phyloP scores from a whole-genome alignment of 2,888 invertebrate species.

The Orchestes rusci region DNA sequence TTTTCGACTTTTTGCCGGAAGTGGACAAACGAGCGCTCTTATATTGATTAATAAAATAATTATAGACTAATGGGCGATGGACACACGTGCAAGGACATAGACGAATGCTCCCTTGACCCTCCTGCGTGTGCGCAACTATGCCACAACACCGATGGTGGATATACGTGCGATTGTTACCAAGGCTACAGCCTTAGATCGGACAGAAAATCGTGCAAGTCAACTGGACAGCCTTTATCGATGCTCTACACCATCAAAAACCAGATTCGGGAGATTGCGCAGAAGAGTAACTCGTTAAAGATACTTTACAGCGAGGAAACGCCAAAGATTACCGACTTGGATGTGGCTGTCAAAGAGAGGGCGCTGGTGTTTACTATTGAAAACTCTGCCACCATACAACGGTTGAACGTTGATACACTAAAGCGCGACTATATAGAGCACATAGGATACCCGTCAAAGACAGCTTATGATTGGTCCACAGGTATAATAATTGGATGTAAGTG shows the following conservation, averaged over 20 bases:
- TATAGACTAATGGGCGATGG: slow-evolving; percentile 42
- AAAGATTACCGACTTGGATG: slow-evolving; percentile 50
- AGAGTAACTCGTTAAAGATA: slow-evolving; percentile 36
- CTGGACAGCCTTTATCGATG: slow-evolving; percentile 49
- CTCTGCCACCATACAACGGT: slow-evolving; percentile 42
- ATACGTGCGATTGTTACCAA: slow-evolving; percentile 52
- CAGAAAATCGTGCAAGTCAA: slow-evolving; percentile 60
- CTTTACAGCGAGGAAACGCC: slow-evolving; percentile 45
- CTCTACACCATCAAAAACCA: slow-evolving; percentile 51
- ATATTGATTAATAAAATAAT: too few species aligned
- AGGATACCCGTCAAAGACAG: slow-evolving; percentile 50
- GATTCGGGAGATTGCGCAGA: slow-evolving; percentile 48
- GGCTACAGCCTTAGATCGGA: slow-evolving; percentile 55
- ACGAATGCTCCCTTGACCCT: slow-evolving; percentile 58
- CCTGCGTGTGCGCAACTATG: slow-evolving; percentile 61
- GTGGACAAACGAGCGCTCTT: too few species aligned
- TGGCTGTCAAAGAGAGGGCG: slow-evolving; percentile 42
- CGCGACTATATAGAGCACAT: slow-evolving; percentile 41
- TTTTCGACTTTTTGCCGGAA: too few species aligned
- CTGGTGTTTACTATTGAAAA: slow-evolving; percentile 49
- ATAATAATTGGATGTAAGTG: too few species aligned
- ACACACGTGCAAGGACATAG: slow-evolving; percentile 56
- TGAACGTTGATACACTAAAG: slow-evolving; percentile 40
- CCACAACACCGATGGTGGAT: slow-evolving; percentile 50
- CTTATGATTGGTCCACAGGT: slow-evolving; percentile 58